Conservation (phyloP, 2,113 vertebrate genomes). For the Budorcas taxicolor region DNA sequence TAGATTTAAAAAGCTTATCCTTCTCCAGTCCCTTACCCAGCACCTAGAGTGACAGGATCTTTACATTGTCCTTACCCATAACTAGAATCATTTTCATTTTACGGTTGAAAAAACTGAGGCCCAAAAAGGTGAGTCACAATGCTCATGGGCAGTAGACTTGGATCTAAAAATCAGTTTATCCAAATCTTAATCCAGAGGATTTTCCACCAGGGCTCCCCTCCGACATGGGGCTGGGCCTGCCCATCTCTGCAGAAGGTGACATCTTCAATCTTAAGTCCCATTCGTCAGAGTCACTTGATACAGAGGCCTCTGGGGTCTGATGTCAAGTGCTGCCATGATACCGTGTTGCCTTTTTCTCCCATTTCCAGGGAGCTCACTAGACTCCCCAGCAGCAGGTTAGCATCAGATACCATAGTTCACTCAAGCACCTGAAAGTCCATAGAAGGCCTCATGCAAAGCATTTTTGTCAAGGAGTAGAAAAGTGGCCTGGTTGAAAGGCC, state of each 20-base stretch:
- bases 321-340: neutral
- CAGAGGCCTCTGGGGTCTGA: neutral
- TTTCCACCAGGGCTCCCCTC: neutral
- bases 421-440: neutral
- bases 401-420: neutral
- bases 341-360: neutral
- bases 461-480: neutral
- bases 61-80: neutral
- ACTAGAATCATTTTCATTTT: neutral
- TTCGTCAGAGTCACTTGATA: neutral
- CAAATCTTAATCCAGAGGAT: neutral
- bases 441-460: neutral
- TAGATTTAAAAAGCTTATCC: neutral
- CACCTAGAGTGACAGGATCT: neutral
- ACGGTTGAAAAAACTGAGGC: neutral
- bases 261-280: neutral
- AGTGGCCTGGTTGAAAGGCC: neutral
- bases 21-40: neutral
- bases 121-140: neutral
- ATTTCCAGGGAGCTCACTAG: neutral
- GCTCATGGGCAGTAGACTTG: neutral
- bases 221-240: neutral
- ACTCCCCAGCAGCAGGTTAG: neutral
- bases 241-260: neutral
- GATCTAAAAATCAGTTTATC: neutral